Base-by-base conservation (phyloP, 30 jellyfish, hydroid and myxozoan species). In the Cassiopea xamachana region DNA sequence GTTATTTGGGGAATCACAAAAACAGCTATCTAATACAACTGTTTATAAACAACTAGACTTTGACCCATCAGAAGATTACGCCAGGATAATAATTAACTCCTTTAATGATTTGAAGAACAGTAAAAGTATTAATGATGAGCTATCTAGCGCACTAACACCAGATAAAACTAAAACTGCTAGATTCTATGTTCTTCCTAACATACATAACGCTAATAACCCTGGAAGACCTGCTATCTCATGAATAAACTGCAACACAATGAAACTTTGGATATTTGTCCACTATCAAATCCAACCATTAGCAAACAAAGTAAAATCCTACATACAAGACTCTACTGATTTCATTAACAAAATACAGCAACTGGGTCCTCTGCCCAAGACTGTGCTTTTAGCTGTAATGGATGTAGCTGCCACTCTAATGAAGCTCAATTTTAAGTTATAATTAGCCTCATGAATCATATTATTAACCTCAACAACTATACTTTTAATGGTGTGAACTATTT, bases 1-100 rank as follows among this genome's bases (percentile, higher is more conserved):
- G 79, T 79, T 46, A 79, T 79, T 48, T 79, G 88, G 88, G 84
- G 84, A 79, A 9, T 79, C 79, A 51, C 44, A 79, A 10, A 79
- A 61, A 55, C 88, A 79, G 64, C 47, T 79, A 46, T 67, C 43
- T 12, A 73, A 39, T 27, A 73, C 17, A 39, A 7, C 12, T 18
- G 17, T 39, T 27, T 73, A 10, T 39, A 73, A 73, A 44, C 60
- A 27, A 73, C 59, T 73, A 6, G 82, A 73, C 27, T 3, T 18
- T 18, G 82, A 73, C 82, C 82, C 59, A 73, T 73, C 82, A 6
- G 47, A 73, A 44, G 82, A 73, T 73, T 47, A 10, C 51, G 60
- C 59, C 18, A 73, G n/a, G 62, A 39, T 17, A 73, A 27, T 55
- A 39, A 44, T 12, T 73, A 73, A 73, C 47, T 73, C 82, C 50